Evolutionary conservation across 2,113 vertebrate species (phyloP).

Genomic region (Empidonax alnorum): DNA sequence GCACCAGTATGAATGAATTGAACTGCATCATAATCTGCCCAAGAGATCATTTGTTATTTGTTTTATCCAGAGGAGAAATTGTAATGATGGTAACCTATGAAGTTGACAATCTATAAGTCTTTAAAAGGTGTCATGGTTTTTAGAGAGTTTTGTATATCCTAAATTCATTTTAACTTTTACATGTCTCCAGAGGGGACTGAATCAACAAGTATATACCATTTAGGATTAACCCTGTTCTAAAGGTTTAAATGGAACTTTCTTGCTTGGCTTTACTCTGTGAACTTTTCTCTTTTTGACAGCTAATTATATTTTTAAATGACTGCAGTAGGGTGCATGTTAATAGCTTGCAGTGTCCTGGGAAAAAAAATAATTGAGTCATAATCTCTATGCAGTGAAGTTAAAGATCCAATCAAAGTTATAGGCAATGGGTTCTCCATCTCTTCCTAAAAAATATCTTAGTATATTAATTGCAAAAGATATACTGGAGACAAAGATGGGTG

Average conservation of each 20-base stretch:
- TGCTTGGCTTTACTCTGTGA: background rate
- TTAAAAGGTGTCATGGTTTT: background rate
- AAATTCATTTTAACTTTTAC: background rate
- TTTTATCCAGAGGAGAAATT: background rate
- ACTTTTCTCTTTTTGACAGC: background rate
- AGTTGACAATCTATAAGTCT: background rate
- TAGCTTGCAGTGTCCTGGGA: background rate
- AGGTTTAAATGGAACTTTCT: background rate
- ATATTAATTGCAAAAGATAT: background rate
- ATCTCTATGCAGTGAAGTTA: background rate
- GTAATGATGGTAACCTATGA: background rate
- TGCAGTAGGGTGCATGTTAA: background rate
- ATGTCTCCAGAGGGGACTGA: background rate
- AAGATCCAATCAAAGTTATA: background rate
- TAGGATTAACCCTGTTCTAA: background rate
- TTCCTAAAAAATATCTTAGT: background rate
- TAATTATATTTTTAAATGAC: background rate
- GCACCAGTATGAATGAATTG: fast-evolving
- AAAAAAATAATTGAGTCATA: background rate
- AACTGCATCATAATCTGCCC: background rate
- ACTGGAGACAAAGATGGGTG: background rate
- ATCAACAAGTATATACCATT: background rate
- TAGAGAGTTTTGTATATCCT: background rate
- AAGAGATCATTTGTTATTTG: background rate
- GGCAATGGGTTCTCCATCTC: background rate